Conservation (phyloP, 2,113 vertebrate genomes). For the Pogona vitticeps region DNA sequence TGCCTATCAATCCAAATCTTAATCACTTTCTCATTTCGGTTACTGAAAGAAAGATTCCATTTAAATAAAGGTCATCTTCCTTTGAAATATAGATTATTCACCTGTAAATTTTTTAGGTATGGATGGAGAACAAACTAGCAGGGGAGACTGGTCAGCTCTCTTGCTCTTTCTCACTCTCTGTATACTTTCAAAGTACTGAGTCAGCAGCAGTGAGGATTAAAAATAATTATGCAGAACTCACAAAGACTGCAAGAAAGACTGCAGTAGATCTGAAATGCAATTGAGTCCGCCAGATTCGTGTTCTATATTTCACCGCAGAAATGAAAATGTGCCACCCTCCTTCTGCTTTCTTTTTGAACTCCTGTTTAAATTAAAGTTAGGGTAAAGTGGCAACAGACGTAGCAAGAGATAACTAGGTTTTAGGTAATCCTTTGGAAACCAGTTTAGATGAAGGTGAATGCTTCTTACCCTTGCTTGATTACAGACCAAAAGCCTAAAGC, state of each 20-base stretch:
- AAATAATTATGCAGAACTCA: conserved; percentile 56
- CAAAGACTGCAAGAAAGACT: conserved; percentile 47
- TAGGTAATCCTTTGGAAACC: not conserved
- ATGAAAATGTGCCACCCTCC: not conserved
- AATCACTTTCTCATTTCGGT: conserved; percentile 82
- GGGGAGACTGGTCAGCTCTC: not conserved
- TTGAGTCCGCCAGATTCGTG: conserved; percentile 44
- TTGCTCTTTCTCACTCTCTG: conserved; percentile 21
- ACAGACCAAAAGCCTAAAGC: conserved; percentile 10
- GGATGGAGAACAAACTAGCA: conserved; percentile 59
- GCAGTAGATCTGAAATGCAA: conserved; percentile 64
- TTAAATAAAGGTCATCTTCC: conserved; percentile 81
- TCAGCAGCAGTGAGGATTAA: conserved; percentile 72
- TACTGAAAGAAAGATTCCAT: conserved; percentile 79
- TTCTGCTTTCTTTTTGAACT: conserved; percentile 44
- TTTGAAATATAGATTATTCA: conserved; percentile 79
- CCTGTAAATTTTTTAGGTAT: conserved; percentile 57
- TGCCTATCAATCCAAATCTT: conserved; percentile 77
- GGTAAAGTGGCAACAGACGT: conserved; percentile 53
- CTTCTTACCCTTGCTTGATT: conserved; percentile 7
- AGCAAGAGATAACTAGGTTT: conserved; percentile 32
- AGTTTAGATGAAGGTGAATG: not conserved
- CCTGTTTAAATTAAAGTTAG: conserved; percentile 41
- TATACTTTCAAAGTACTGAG: conserved; percentile 61
- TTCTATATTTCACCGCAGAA: conserved; percentile 35